Percentiles rank a stretch among this genome's conserved stretches.
Conservation (phyloP, 2,888 invertebrate species). For the Thymelicus sylvestris region DNA sequence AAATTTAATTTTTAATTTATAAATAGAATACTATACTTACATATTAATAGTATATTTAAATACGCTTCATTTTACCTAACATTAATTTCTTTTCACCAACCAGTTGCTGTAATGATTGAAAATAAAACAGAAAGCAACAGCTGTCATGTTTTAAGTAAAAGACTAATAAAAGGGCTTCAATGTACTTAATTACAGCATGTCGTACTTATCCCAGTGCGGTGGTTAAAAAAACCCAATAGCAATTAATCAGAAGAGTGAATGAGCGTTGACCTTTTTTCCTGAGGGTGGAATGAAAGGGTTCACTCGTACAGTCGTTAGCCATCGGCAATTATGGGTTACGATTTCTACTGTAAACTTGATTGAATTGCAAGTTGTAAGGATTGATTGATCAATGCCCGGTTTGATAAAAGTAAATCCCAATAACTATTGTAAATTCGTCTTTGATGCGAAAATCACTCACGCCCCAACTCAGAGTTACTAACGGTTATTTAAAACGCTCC, state of each 20-base stretch:
- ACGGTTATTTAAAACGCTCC: too few species aligned
- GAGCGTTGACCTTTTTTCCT: conserved; percentile 76
- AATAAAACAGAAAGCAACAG: conserved; percentile 40
- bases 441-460: too few species aligned
- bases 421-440: too few species aligned
- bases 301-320: conserved; percentile 66
- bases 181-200: conserved; percentile 35
- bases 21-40: too few species aligned
- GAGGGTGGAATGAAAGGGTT: conserved; percentile 71
- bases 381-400: background rate
- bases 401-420: background rate
- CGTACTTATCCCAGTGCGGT: conserved; percentile 29
- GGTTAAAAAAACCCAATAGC: conserved; percentile 42
- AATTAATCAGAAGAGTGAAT: conserved; percentile 75
- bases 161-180: conserved; percentile 31
- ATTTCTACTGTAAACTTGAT: conserved; percentile 31
- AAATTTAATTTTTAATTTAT: too few species aligned
- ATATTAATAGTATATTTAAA: too few species aligned
- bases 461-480: too few species aligned
- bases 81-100: background rate
- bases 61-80: background rate
- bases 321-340: conserved; percentile 54
- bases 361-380: conserved; percentile 20
- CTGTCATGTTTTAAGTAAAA: conserved; percentile 47
- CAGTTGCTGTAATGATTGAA: conserved; percentile 12